These are phyloP conservation scores for Nasonia giraulti DNA, from an alignment of 1,140 invertebrate genomes.

Conservation along the genomic window DNA sequence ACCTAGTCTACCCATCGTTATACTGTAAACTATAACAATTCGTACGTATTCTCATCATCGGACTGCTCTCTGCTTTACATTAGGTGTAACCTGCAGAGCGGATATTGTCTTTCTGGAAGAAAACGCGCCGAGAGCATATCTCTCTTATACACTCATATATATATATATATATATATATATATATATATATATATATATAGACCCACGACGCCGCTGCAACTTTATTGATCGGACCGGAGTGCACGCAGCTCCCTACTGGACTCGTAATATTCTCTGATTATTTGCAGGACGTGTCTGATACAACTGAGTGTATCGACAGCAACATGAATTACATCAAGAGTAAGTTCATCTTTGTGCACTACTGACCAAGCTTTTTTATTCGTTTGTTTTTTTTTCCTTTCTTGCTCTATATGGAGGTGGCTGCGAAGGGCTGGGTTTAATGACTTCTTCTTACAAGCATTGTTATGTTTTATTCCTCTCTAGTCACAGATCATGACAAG, in stretches of 20 bases:
- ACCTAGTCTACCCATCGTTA: too few relatives aligned
- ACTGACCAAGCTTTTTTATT: neutral
- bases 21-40: too few relatives aligned
- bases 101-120: too few relatives aligned
- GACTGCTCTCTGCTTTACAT: too few relatives aligned
- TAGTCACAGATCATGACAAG: conserved; percentile 33
- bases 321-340: conserved; percentile 43
- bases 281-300: conserved; percentile 20
- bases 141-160: too few relatives aligned
- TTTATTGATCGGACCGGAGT: neutral
- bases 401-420: neutral
- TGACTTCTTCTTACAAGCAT: neutral
- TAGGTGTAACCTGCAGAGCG: too few relatives aligned
- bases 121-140: too few relatives aligned
- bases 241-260: neutral
- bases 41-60: too few relatives aligned
- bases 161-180: neutral
- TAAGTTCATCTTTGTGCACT: conserved; percentile 19
- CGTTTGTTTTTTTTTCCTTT: neutral
- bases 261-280: conserved; percentile 26
- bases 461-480: neutral
- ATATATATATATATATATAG: neutral
- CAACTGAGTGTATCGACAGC: neutral
- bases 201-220: neutral
- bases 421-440: neutral